These are phyloP conservation scores for Neoitamus cyanurus DNA, from an alignment of 2,888 invertebrate genomes.

Conservation along the genomic window DNA sequence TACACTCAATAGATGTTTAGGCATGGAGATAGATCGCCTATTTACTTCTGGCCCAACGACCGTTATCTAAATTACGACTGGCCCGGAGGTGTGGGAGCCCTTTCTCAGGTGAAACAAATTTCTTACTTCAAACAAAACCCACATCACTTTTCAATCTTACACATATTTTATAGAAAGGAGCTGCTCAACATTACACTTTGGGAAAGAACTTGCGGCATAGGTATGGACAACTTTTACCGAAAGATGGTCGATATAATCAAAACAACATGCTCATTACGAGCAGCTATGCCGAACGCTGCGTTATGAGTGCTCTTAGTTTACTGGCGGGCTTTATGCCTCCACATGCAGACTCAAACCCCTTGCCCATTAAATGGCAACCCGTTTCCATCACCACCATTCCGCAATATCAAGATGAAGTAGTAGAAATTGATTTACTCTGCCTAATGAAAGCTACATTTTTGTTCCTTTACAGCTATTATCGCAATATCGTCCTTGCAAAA, in stretches of 20 bases:
- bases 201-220: constrained; percentile 78
- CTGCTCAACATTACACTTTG: constrained; percentile 77
- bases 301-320: constrained; percentile 81
- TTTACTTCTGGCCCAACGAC: constrained; percentile 81
- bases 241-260: constrained; percentile 70
- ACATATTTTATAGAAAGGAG: constrained; percentile 71
- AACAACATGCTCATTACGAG: constrained; percentile 75
- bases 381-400: constrained; percentile 69
- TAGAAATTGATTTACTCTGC: background rate
- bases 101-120: constrained; percentile 69
- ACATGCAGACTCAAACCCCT: background rate
- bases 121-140: background rate
- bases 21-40: constrained; percentile 71
- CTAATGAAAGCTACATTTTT: background rate
- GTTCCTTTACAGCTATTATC: constrained; percentile 59
- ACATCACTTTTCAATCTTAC: background rate
- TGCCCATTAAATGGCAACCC: constrained; percentile 40
- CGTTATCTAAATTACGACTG: constrained; percentile 80
- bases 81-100: constrained; percentile 84
- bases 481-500: constrained; percentile 69
- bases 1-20: constrained; percentile 61
- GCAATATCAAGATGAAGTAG: constrained; percentile 73
- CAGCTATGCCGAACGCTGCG: constrained; percentile 84
- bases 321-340: constrained; percentile 28
- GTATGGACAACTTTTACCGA: constrained; percentile 75